phyloP scores from a whole-genome alignment of 2,113 vertebrate species.

The Dolichallabes microphthalmus region DNA sequence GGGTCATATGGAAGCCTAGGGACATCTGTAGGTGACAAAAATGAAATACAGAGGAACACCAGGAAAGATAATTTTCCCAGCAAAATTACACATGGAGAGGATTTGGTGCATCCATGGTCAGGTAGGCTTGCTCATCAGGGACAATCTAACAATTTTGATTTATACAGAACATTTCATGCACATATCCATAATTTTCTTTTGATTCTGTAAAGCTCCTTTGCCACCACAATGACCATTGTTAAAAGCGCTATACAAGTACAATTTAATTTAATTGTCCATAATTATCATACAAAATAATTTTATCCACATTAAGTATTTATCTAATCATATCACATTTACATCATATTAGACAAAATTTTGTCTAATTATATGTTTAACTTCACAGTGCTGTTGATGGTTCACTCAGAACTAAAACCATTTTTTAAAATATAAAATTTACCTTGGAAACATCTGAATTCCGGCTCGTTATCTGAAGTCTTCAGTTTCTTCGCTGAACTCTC shows the following conservation, averaged over 20 bases:
- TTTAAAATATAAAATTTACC: constrained; percentile 38
- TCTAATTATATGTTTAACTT: no score
- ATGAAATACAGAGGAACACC: neutral
- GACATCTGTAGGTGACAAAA: constrained; percentile 16
- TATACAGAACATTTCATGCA: no score
- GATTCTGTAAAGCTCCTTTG: no score
- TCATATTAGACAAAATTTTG: neutral
- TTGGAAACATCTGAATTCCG: constrained; percentile 40
- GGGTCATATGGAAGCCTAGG: constrained; percentile 45
- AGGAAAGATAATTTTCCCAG: neutral
- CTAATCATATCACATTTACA: neutral
- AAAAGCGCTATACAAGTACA: no score
- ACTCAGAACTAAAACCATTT: neutral
- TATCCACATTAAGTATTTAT: neutral
- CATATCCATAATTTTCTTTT: no score
- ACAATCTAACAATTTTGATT: no score
- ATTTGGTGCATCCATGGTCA: neutral
- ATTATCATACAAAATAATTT: neutral
- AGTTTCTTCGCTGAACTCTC: constrained; percentile 52
- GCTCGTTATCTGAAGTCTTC: constrained; percentile 24
- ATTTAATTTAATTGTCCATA: no score
- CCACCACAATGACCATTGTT: no score
- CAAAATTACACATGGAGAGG: neutral
- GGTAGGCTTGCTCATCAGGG: no score
- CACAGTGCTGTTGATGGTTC: neutral